Conservation (phyloP, 53 echinoderm and acorn worm species). For the Temnopleurus reevesii region DNA sequence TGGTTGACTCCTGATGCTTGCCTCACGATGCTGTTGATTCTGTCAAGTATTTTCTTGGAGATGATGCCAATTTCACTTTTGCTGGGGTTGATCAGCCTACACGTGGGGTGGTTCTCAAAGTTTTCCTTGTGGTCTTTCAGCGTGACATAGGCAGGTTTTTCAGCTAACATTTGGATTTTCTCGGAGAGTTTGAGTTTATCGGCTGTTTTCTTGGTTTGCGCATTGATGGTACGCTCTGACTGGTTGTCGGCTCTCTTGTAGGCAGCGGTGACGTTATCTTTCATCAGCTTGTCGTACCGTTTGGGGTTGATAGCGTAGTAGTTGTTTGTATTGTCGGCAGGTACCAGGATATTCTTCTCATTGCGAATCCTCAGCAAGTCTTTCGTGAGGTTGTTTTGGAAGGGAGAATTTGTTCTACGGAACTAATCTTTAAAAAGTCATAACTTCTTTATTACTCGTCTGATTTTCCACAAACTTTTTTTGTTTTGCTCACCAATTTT, state of each 20-base stretch:
- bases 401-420: too few species aligned
- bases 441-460: too few species aligned
- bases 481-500: too few species aligned
- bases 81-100: slow-evolving; percentile 26
- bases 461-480: too few species aligned
- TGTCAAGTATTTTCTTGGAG: slow-evolving; percentile 24
- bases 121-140: slow-evolving; percentile 53
- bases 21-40: not conserved
- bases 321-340: slow-evolving; percentile 29
- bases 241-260: not conserved
- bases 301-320: not conserved
- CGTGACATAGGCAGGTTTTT: slow-evolving; percentile 15
- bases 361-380: too few species aligned
- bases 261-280: not conserved
- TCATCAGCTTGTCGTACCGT: not conserved
- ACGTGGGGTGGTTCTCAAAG: not conserved
- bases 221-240: not conserved
- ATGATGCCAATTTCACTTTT: slow-evolving; percentile 33
- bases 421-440: too few species aligned
- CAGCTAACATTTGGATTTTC: not conserved
- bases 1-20: slow-evolving; percentile 24
- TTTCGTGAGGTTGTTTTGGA: too few species aligned
- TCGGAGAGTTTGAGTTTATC: not conserved
- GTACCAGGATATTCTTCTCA: too few species aligned
- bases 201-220: not conserved